Percentiles rank a stretch among this genome's conserved stretches.
Evolutionary conservation across 2,113 vertebrate species (phyloP).

Genomic region (Crotalus horridus): DNA sequence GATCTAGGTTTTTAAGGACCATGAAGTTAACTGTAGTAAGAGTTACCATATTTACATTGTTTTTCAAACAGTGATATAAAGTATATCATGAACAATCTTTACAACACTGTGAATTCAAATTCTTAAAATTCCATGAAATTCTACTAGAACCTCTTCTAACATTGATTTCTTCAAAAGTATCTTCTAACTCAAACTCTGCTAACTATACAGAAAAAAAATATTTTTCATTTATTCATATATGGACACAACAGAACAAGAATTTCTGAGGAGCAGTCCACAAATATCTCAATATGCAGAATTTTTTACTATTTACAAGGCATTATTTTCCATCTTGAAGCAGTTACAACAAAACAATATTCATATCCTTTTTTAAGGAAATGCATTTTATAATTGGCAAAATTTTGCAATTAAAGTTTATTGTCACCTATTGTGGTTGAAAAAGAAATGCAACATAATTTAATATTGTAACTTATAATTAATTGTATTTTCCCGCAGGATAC

Average conservation of each 20-base stretch:
- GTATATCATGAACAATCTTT: neutral
- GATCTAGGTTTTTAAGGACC: neutral
- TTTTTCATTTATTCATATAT: neutral
- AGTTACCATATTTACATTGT: neutral
- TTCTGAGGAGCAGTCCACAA: neutral
- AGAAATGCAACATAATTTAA: conserved; percentile 56
- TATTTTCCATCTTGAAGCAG: neutral
- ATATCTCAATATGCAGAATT: neutral
- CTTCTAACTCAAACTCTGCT: neutral
- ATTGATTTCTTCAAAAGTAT: neutral
- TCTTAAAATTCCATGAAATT: neutral
- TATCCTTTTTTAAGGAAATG: neutral
- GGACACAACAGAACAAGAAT: too few species aligned
- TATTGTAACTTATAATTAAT: conserved; percentile 71
- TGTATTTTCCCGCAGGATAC: conserved; percentile 70
- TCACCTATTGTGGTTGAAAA: conserved; percentile 62
- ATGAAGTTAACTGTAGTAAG: neutral
- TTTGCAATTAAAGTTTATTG: conserved; percentile 40
- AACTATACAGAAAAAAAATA: neutral
- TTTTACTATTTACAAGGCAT: neutral
- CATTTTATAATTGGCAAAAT: neutral
- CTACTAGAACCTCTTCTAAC: neutral
- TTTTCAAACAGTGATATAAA: neutral
- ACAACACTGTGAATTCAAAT: neutral
- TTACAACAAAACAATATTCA: neutral